These are phyloP conservation scores for Hylaea fasciaria DNA, from an alignment of 2,888 invertebrate genomes.

Conservation along the genomic window DNA sequence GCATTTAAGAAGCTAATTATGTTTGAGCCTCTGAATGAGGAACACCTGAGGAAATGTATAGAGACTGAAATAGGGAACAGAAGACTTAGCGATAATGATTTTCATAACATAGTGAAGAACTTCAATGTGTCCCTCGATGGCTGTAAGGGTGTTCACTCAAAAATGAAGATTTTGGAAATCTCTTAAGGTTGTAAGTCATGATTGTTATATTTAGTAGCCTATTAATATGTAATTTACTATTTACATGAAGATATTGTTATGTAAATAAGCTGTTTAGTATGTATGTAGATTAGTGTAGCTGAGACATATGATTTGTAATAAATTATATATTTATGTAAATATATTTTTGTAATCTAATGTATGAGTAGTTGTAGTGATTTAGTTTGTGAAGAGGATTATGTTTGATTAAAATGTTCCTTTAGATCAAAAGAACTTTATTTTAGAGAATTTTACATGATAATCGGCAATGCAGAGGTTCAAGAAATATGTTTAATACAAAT, in stretches of 20 bases:
- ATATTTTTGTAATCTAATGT: slow-evolving; percentile 1
- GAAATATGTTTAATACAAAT: slow-evolving; percentile 81
- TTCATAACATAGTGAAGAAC: slow-evolving; percentile 60
- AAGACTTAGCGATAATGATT: slow-evolving; percentile 46
- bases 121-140: slow-evolving; percentile 75
- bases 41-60: slow-evolving; percentile 68
- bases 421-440: slow-evolving; percentile 86
- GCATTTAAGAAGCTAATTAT: slow-evolving; percentile 60
- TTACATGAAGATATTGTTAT: slow-evolving; percentile 7
- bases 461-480: slow-evolving; percentile 84
- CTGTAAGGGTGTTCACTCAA: slow-evolving; percentile 77
- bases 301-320: not conserved
- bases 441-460: slow-evolving; percentile 84
- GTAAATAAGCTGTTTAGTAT: slow-evolving; percentile 5
- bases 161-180: slow-evolving; percentile 64
- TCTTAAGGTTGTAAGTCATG: slow-evolving; percentile 33
- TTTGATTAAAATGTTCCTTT: slow-evolving; percentile 39
- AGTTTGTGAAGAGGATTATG: slow-evolving; percentile 11
- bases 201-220: slow-evolving; percentile 3
- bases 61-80: slow-evolving; percentile 58
- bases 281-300: slow-evolving; percentile 24
- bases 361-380: not conserved
- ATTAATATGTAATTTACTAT: slow-evolving; percentile 6
- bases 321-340: not conserved
- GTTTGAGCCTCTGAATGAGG: slow-evolving; percentile 62